phyloP scores from a whole-genome alignment of 2,113 vertebrate species.

The Pachyramphus minor region DNA sequence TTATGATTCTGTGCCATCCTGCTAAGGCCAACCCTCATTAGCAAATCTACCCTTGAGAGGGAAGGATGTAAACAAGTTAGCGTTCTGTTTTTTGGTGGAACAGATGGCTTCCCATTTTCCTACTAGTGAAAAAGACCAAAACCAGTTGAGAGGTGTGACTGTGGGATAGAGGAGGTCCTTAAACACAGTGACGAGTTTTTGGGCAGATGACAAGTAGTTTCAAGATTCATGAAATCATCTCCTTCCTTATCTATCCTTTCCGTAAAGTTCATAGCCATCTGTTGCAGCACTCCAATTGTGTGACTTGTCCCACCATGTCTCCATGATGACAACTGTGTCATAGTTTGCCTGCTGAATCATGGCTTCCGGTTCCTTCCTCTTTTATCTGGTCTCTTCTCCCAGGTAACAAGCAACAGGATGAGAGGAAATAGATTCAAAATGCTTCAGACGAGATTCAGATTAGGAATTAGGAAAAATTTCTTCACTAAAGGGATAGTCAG shows the following conservation, averaged over 20 bases:
- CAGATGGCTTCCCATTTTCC: not conserved
- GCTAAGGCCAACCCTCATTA: not conserved
- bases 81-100: not conserved
- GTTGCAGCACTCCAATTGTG: not conserved
- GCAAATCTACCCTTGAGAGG: not conserved
- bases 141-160: not conserved
- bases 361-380: not conserved
- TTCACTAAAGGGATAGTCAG: not conserved
- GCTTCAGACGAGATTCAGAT: not conserved
- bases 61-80: not conserved
- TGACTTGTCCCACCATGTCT: not conserved
- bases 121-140: not conserved
- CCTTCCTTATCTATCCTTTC: not conserved
- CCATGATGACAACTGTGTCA: not conserved
- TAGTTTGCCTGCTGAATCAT: not conserved
- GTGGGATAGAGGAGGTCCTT: not conserved
- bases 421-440: not conserved
- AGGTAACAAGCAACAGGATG: not conserved
- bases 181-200: not conserved
- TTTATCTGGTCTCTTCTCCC: not conserved
- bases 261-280: not conserved
- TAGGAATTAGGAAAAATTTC: not conserved
- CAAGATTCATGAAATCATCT: not conserved
- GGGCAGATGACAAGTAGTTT: not conserved
- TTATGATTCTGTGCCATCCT: not conserved